phyloP scores from a whole-genome alignment of 1,140 invertebrate genomes.

The Laupala kohalensis region DNA sequence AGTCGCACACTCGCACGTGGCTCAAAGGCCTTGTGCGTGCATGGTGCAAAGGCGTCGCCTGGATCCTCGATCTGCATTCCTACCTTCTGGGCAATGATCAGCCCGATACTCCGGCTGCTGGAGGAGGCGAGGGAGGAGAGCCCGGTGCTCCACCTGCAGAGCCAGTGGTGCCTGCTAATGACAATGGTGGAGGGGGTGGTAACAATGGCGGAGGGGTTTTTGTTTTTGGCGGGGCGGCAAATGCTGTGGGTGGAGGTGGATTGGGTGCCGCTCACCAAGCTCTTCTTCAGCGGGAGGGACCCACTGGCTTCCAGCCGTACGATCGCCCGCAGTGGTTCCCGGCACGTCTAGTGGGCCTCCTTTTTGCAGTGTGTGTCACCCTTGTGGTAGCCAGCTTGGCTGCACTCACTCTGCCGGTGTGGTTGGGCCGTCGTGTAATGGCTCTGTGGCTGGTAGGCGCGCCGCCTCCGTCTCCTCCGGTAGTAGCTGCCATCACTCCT shows the following conservation, averaged over 20 bases:
- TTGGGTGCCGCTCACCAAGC: slow-evolving; percentile 74
- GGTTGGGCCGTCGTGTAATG: slow-evolving; percentile 78
- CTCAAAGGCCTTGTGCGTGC: slow-evolving; percentile 71
- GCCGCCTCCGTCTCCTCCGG: slow-evolving; percentile 29
- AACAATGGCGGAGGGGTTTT: slow-evolving; percentile 48
- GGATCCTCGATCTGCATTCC: slow-evolving; percentile 72
- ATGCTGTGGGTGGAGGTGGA: slow-evolving; percentile 34
- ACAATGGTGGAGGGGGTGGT: slow-evolving; percentile 18
- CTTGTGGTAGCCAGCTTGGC: slow-evolving; percentile 69
- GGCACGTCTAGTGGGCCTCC: slow-evolving; percentile 57
- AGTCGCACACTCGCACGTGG: slow-evolving; percentile 88
- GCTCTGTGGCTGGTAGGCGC: slow-evolving; percentile 60
- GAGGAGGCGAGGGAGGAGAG: slow-evolving; percentile 13
- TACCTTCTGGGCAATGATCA: slow-evolving; percentile 65
- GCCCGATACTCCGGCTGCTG: slow-evolving; percentile 16
- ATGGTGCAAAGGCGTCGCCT: slow-evolving; percentile 82
- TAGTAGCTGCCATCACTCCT: slow-evolving; percentile 24
- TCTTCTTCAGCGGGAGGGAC: slow-evolving; percentile 59
- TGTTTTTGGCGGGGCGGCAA: slow-evolving; percentile 20
- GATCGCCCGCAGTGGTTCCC: slow-evolving; percentile 69
- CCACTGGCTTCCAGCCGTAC: slow-evolving; percentile 78
- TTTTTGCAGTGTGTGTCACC: slow-evolving; percentile 71
- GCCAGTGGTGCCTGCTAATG: slow-evolving; percentile 21
- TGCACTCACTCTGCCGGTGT: slow-evolving; percentile 79
- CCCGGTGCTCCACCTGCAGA: slow-evolving; percentile 23